Evolutionary conservation across 2,113 vertebrate species (phyloP).

Genomic region (Oncorhynchus tshawytscha): DNA sequence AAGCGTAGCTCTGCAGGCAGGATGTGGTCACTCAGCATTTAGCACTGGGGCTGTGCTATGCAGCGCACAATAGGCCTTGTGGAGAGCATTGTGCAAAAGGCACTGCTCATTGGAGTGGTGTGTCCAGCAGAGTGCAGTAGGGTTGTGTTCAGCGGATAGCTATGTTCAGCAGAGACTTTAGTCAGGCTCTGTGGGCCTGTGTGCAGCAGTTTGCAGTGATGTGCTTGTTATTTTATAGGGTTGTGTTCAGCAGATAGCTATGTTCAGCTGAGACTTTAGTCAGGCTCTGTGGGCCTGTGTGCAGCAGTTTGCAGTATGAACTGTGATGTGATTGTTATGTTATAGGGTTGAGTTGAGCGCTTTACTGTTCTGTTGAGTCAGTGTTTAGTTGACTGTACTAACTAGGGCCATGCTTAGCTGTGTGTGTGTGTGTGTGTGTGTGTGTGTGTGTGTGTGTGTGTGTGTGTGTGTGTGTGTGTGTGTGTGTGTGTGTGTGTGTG

Average conservation of each 20-base stretch:
- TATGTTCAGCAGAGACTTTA: too few species aligned
- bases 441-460: background rate
- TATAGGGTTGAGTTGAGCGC: background rate
- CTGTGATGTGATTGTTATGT: background rate
- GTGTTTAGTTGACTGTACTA: background rate
- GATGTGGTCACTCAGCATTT: constrained; percentile 72
- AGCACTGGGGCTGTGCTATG: constrained; percentile 31
- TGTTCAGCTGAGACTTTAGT: background rate
- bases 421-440: constrained; percentile 1
- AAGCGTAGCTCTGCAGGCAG: constrained; percentile 51
- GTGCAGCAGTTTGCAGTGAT: background rate
- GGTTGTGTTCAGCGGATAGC: constrained; percentile 26
- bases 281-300: background rate
- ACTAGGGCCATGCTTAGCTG: background rate
- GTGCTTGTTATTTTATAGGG: background rate
- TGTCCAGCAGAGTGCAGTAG: constrained; percentile 51
- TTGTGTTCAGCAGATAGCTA: constrained; percentile 20
- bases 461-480: too few species aligned
- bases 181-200: background rate
- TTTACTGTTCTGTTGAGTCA: background rate
- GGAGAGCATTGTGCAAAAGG: constrained; percentile 27
- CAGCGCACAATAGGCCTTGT: constrained; percentile 40
- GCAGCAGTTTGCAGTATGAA: background rate
- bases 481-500: background rate
- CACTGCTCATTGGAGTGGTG: constrained; percentile 33